Conservation (phyloP, 2,888 invertebrate genomes). For the Bimastos eiseni region DNA sequence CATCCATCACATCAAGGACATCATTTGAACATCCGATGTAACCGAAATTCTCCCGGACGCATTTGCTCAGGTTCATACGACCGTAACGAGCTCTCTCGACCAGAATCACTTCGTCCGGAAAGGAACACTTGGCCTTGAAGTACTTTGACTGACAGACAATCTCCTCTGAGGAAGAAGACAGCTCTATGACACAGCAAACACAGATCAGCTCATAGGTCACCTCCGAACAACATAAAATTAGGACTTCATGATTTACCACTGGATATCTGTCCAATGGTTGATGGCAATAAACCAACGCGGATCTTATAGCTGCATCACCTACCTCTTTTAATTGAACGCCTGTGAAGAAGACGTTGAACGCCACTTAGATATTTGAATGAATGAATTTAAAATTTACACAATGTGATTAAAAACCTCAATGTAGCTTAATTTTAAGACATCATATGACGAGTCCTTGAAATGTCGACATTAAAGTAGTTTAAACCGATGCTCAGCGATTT, state of each 20-base stretch:
- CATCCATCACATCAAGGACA: conserved; percentile 29
- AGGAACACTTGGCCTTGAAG: conserved; percentile 22
- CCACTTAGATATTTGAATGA: too few species aligned
- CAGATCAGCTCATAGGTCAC: not conserved
- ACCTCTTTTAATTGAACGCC: too few species aligned
- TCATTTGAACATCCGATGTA: conserved; percentile 32
- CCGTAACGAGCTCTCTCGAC: conserved; percentile 32
- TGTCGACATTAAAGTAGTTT: too few species aligned
- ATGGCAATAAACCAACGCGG: not conserved
- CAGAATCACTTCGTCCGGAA: conserved; percentile 25
- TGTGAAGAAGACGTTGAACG: too few species aligned
- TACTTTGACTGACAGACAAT: conserved; percentile 32
- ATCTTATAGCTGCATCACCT: too few species aligned
- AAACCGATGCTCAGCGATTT: too few species aligned
- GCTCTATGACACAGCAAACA: not conserved
- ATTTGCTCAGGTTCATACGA: conserved; percentile 32
- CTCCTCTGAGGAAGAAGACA: conserved; percentile 15
- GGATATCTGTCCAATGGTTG: not conserved
- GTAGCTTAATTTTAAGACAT: too few species aligned
- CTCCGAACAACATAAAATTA: not conserved
- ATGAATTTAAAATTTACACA: too few species aligned
- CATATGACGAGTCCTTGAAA: too few species aligned
- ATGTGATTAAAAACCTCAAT: too few species aligned
- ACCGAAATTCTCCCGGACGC: conserved; percentile 31
- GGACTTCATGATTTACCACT: not conserved